Evolutionary conservation across 2,797 vertebrate genomes (phyloP), one percentile per base, ranked within the genome.

Genomic region (Anableps anableps): DNA sequence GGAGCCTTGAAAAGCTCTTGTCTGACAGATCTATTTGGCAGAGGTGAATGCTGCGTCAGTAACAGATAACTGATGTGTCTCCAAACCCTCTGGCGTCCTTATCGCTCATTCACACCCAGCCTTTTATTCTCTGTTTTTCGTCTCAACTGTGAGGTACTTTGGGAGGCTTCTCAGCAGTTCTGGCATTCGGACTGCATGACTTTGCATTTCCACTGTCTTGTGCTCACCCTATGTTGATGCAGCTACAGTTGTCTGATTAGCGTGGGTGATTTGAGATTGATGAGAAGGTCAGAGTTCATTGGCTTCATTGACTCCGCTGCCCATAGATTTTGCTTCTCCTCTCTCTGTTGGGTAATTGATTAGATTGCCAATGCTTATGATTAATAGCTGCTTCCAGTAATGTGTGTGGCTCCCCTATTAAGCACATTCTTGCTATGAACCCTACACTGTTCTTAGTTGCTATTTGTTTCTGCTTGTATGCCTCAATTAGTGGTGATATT

Each of bases 271-370:
- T 45, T 3, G 80, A 78, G 83, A 85, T 80, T 68, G 75, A 78
- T 83, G 86, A 76, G 88, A 91, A 93, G 91, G 93, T 92, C 92
- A 86, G 89, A 89, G 89, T 86, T 90, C 90, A 86, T 83, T 74
- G 92, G 89, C 91, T 90, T 75, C 79, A 91, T 91, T 85, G 91
- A 91, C 88, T 90, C 9, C 0, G 31, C 81, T 83, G 76, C 86
- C 89, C 87, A 93, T 93, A 86, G 90, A 94, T 94, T 93, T 90
- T 83, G 87, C 91, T 92, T 90, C 92, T 84, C 41, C 77, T 68
- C 79, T 85, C 76, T 77, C 82, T 77, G 76, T 74, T 77, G 85
- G 89, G 79, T 83, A 90, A 94, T 93, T 90, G 91, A 94, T 93
- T 78, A 70, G 78, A 78, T 82, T 79, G 86, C 83, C 85, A 41